Evolutionary conservation across 2,797 vertebrate species (phyloP), one percentile per base, ranked within the genome.

Genomic region (Tapera naevia): DNA sequence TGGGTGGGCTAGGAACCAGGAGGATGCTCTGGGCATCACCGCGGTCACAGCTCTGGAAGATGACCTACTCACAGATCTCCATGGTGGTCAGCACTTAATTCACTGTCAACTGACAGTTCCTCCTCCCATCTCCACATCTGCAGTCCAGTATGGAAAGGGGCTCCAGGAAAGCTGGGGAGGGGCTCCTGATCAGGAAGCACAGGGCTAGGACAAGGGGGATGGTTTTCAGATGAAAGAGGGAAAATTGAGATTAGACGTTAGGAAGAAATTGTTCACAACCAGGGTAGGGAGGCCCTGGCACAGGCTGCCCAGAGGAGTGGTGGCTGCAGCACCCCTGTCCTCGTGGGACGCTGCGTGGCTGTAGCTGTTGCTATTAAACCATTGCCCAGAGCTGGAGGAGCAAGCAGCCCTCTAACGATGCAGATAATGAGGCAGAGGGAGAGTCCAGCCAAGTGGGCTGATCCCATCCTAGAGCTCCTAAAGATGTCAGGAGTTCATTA

Each of bases 401-500:
- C 17, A 8, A 76, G 17, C 39, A 33, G 56, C 46, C 18, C 33
- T 46, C 60, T 85, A 92, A 91, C 3, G 73, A 84, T 6, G 74
- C 35, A 24, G 67, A 10, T 58, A 80, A 94, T 80, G 58, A 85
- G 56, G 84, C 43, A 18, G 15, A 28, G 60, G 43, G 37, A 81
- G 62, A 71, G 57, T 11, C 88, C 86, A 46, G 72, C 72, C 35
- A 39, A 65, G 73, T 11, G 0, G 0, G 1, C 1, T 10, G 61
- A 61, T 32, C 81, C 81, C 89, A 39, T 41, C n/a, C 74, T 4
- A 28, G 0, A 2, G 41, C 69, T 53, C 3, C 7, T 0, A 64
- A 51, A 0, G 1, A 56, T 1, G 9, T 12, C 4, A 53, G 61
- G 65, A 75, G 80, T 12, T 80, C 24, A 0, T 50, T 58, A 53